Evolutionary conservation across 2,797 vertebrate species (phyloP), one percentile per base, ranked within the genome.

Genomic region (Acipenser transmontanus): DNA sequence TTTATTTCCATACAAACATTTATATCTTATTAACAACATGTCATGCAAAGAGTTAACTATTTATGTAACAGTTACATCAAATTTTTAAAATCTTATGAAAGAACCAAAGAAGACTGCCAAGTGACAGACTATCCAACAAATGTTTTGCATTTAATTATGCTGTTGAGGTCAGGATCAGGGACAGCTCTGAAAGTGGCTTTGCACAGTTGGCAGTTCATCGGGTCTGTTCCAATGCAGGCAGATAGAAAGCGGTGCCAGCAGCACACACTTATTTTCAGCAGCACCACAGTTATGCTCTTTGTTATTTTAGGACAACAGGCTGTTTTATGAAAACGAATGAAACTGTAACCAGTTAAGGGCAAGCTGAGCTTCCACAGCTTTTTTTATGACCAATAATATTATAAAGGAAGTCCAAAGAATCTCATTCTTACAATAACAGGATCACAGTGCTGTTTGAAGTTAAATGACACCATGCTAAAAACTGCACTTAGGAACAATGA

Each of bases 261-360:
- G 9, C 52, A 54, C 52, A 9, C 52, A 54, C 9, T 34, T 34
- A 34, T 34, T 34, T 34, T 34, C 34, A 34, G 34, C 34, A 34
- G 34, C 8, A 54, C 52, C 52, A 54, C 52, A 54, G 52, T 54
- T 54, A 54, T 54, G 52, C n/a, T 54, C 52, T 54, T 54, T 54
- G 9, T 54, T n/a, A 9, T 8, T n/a, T 9, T 9, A 54, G n/a
- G n/a, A 54, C 52, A 9, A 54, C 5, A 54, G n/a, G 7, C 8
- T 9, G 4, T 54, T 54, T n/a, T 54, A 9, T 54, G 52, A 54
- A 54, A 54, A 54, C 9, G 4, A 54, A n/a, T 2, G n/a, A 54
- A n/a, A 54, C 8, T 54, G 52, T 8, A 54, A 54, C n/a, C n/a
- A n/a, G 4, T 54, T 54, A 9, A 54, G 52, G 52, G 7, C 52